A percentile compares a stretch with the other conserved stretches of the same genome.
Conservation (phyloP, 2,888 invertebrate genomes). For the Herminia tarsipennalis region DNA sequence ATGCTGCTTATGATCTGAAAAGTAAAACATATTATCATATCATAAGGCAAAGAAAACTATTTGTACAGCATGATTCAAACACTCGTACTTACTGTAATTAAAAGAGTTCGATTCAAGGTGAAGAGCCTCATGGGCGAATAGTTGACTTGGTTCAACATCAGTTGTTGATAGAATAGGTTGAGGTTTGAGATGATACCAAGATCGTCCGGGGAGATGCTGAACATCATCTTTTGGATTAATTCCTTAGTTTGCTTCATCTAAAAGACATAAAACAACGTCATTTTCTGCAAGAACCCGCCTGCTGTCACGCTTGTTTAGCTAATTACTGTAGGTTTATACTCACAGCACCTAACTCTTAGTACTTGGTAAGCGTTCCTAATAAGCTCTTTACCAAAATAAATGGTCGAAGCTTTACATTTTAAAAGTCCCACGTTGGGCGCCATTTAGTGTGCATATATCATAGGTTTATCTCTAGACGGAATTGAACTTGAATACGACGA, state of each 20-base stretch:
- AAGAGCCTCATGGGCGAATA: slow-evolving; percentile 8
- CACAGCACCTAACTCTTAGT: too few relatives aligned
- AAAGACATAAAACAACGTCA: neutral
- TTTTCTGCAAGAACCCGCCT: too few relatives aligned
- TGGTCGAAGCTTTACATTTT: too few relatives aligned
- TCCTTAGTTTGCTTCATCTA: slow-evolving; percentile 3
- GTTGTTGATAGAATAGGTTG: neutral
- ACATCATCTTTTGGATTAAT: slow-evolving; percentile 3
- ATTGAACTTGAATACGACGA: too few relatives aligned
- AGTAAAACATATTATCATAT: too few relatives aligned
- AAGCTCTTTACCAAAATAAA: too few relatives aligned
- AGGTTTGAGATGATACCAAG: neutral
- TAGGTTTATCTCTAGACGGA: too few relatives aligned
- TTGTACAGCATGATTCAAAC: too few relatives aligned
- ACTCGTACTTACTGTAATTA: slow-evolving; percentile 4
- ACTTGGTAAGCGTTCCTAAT: too few relatives aligned
- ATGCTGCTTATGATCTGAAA: slow-evolving; percentile 1
- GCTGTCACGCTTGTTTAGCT: neutral
- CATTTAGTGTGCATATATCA: neutral
- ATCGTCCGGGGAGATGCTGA: neutral
- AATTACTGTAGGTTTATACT: neutral
- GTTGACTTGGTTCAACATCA: neutral
- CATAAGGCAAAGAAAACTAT: too few relatives aligned
- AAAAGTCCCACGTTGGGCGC: too few relatives aligned
- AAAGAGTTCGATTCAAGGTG: slow-evolving; percentile 1